phyloP scores from a whole-genome alignment of 2,888 invertebrate species.

The Dexiosoma caninum region DNA sequence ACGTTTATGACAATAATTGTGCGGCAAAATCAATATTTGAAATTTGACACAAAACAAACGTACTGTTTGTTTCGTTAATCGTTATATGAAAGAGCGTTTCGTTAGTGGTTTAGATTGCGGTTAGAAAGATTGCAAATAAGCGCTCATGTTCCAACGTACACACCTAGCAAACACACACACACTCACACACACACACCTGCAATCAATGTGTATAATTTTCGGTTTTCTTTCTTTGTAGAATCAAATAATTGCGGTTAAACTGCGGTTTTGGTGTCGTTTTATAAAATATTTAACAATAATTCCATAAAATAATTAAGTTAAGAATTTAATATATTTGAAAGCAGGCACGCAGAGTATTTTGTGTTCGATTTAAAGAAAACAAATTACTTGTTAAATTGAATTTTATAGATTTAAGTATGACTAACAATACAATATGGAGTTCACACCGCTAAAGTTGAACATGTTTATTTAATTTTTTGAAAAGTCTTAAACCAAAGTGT shows the following conservation, averaged over 20 bases:
- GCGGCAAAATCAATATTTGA: conserved; percentile 24
- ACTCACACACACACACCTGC: neutral
- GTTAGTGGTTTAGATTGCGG: conserved; percentile 2
- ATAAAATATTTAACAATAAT: neutral
- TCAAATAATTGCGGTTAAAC: neutral
- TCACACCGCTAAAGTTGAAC: too few species aligned
- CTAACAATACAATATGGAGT: too few species aligned
- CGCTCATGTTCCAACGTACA: neutral
- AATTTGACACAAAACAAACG: neutral
- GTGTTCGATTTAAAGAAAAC: too few species aligned
- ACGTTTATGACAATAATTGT: neutral
- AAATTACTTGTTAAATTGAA: too few species aligned
- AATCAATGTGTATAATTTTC: neutral
- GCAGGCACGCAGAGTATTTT: too few species aligned
- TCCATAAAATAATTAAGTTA: neutral
- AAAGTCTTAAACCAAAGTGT: too few species aligned
- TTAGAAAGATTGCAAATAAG: neutral
- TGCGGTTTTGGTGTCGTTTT: neutral
- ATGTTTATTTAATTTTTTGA: too few species aligned
- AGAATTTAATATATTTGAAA: neutral
- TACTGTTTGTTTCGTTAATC: neutral
- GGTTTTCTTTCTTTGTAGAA: neutral
- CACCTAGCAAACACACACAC: neutral
- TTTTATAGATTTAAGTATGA: too few species aligned
- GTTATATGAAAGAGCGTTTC: neutral